Evolutionary conservation across 2,797 vertebrate genomes (phyloP).

Genomic region (Gambelia wislizenii): DNA sequence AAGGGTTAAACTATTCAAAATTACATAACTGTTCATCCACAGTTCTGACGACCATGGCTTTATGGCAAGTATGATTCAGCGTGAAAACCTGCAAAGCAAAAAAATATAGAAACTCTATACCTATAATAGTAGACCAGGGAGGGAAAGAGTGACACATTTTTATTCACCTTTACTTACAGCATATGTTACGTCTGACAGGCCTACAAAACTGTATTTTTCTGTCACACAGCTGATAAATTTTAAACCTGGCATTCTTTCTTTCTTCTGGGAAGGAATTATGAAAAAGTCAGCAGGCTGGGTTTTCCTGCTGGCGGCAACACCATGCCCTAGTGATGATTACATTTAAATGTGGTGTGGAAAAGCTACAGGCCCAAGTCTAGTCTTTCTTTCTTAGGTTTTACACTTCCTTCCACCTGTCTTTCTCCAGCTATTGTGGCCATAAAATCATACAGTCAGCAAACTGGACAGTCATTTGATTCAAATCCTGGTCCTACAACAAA

Average conservation of each 20-base stretch:
- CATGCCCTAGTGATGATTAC: neutral
- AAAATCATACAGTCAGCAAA: neutral
- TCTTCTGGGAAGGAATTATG: neutral
- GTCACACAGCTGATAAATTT: fast-evolving
- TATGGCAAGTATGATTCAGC: conserved; percentile 7
- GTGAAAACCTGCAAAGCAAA: conserved; percentile 14
- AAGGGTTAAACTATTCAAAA: conserved; percentile 6
- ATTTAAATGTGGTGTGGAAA: neutral
- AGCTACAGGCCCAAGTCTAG: neutral
- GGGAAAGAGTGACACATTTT: neutral
- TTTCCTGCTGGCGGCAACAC: neutral
- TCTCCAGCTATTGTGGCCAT: neutral
- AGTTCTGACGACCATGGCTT: neutral
- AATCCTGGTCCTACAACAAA: neutral
- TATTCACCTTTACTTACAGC: conserved; percentile 13
- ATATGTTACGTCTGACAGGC: conserved; percentile 13
- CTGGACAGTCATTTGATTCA: neutral
- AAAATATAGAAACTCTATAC: conserved; percentile 5
- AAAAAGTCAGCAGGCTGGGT: neutral
- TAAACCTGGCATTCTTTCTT: neutral
- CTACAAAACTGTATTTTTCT: neutral
- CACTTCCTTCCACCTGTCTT: neutral
- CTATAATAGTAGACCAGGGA: neutral
- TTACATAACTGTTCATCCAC: neutral
- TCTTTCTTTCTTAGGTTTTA: neutral